These are phyloP conservation scores for Coccyzus lansbergi DNA, from an alignment of 2,797 vertebrate species.

Conservation along the genomic window DNA sequence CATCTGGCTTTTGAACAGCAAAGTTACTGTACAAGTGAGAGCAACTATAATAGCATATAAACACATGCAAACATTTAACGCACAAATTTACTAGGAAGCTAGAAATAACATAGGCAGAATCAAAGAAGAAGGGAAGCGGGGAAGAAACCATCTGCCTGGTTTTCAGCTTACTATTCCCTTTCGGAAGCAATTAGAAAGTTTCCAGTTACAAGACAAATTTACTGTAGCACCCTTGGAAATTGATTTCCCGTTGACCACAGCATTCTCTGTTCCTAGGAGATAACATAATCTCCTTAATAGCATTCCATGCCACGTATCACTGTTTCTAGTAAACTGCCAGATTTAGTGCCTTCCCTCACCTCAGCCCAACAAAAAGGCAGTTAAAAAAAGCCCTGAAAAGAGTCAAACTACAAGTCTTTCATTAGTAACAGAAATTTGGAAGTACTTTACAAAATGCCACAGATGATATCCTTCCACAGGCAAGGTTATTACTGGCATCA, in stretches of 20 bases:
- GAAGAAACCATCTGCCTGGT: background rate
- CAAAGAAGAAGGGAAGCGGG: background rate
- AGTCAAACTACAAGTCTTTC: background rate
- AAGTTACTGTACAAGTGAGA: background rate
- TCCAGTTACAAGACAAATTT: slow-evolving; percentile 26
- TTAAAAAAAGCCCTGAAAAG: background rate
- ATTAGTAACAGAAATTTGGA: background rate
- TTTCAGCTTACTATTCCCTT: background rate
- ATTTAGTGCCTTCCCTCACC: background rate
- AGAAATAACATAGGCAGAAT: background rate
- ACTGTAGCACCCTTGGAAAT: background rate
- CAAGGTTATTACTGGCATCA: background rate
- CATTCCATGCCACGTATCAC: background rate
- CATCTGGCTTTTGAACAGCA: background rate
- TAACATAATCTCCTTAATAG: slow-evolving; percentile 20
- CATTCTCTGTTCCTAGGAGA: slow-evolving; percentile 36
- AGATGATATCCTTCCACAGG: background rate
- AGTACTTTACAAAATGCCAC: background rate
- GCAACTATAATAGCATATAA: background rate
- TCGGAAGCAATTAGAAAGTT: slow-evolving; percentile 39
- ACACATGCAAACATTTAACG: background rate
- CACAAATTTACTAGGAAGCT: background rate
- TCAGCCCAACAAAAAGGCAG: background rate
- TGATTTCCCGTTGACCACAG: slow-evolving; percentile 4
- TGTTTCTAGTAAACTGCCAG: background rate